These are phyloP conservation scores for Boloria euphrosyne DNA, from an alignment of 2,888 invertebrate genomes.

Conservation along the genomic window DNA sequence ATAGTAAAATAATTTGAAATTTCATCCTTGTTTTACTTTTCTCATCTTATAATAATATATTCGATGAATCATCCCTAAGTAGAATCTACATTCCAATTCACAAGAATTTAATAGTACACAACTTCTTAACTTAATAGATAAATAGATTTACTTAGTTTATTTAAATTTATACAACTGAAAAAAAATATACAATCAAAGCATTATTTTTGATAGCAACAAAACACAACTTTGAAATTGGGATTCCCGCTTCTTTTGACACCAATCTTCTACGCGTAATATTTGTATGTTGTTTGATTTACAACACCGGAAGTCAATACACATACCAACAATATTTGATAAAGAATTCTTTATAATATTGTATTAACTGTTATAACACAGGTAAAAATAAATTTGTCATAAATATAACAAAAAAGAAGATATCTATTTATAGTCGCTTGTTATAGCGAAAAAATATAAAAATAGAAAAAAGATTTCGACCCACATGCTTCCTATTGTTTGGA, in stretches of 20 bases:
- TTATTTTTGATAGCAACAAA: neutral
- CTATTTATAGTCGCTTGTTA: neutral
- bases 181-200: neutral
- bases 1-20: slow-evolving; percentile 28
- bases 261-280: slow-evolving; percentile 35
- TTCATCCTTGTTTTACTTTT: slow-evolving; percentile 31
- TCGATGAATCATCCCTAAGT: too few species aligned
- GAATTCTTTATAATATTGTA: too few species aligned
- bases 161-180: too few species aligned
- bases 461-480: slow-evolving; percentile 22
- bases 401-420: neutral
- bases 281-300: slow-evolving; percentile 30
- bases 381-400: neutral
- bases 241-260: slow-evolving; percentile 60
- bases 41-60: neutral
- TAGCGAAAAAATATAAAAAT: slow-evolving; percentile 13
- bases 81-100: too few species aligned
- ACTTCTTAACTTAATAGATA: too few species aligned
- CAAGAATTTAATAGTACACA: too few species aligned
- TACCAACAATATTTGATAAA: neutral
- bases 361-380: too few species aligned
- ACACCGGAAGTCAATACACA: slow-evolving; percentile 29
- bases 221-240: slow-evolving; percentile 42
- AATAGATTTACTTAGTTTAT: too few species aligned
- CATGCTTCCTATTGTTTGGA: slow-evolving; percentile 63